Evolutionary conservation across 2,888 invertebrate species (phyloP).

Genomic region (Helobdella robusta): DNA sequence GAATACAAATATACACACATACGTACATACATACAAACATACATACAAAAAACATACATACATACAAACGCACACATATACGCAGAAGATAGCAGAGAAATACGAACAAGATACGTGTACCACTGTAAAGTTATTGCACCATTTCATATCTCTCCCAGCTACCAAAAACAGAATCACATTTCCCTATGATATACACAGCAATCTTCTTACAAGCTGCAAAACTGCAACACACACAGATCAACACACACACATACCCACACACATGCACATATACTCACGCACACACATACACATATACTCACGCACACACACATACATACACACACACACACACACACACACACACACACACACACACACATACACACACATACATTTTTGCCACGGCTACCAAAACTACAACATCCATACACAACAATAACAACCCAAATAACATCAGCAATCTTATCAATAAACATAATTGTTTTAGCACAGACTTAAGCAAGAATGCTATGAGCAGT

Average conservation of each 20-base stretch:
- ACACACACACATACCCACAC: not conserved
- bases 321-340: slow-evolving; percentile 3
- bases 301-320: slow-evolving; percentile 2
- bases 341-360: slow-evolving; percentile 3
- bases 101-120: no score
- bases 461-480: no score
- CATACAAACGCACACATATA: not conserved
- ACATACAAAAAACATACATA: not conserved
- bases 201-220: no score
- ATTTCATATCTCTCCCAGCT: no score
- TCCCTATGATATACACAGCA: no score
- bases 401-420: not conserved
- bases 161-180: no score
- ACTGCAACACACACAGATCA: not conserved
- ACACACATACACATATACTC: not conserved
- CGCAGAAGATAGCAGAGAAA: no score
- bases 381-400: not conserved
- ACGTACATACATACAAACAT: slow-evolving; percentile 1
- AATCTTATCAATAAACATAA: slow-evolving; percentile 9
- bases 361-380: not conserved
- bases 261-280: not conserved
- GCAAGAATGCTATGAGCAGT: no score
- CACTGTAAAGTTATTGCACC: no score
- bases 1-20: not conserved
- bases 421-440: not conserved